phyloP scores from a whole-genome alignment of 2,113 vertebrate genomes.

The Alaudala cheleensis region DNA sequence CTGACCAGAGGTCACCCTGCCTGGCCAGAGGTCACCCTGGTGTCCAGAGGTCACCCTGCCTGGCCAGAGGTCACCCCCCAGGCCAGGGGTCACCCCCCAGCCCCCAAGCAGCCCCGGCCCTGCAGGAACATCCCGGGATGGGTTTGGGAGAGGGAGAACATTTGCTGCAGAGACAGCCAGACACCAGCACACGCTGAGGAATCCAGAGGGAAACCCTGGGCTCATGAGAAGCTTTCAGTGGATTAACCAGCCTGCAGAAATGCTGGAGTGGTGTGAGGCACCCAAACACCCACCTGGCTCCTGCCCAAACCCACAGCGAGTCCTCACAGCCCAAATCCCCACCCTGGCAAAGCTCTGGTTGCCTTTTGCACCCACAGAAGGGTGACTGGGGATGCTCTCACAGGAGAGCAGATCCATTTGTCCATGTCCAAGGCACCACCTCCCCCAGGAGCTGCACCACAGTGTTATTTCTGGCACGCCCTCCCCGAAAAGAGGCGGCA shows the following conservation, averaged over 20 bases:
- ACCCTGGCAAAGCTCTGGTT: fast-evolving
- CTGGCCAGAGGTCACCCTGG: too few species aligned
- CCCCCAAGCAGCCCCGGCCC: background rate
- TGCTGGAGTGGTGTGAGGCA: background rate
- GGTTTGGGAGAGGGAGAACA: background rate
- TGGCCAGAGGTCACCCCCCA: too few species aligned
- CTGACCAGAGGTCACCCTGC: too few species aligned
- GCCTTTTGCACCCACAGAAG: background rate
- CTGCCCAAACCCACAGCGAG: background rate
- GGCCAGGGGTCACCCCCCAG: background rate
- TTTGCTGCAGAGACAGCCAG: conserved; percentile 1
- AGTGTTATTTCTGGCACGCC: background rate
- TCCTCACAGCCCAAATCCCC: background rate
- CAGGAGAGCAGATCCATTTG: fast-evolving
- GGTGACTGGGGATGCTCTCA: fast-evolving
- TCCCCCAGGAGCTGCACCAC: background rate
- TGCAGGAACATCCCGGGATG: background rate
- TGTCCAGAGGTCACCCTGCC: too few species aligned
- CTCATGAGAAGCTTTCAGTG: conserved; percentile 18
- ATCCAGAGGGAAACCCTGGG: conserved; percentile 27
- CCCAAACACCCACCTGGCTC: background rate
- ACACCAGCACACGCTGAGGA: conserved; percentile 13
- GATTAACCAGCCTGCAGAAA: conserved; percentile 45
- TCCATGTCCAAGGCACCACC: fast-evolving
- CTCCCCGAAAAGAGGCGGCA: background rate